A percentile compares a stretch with the other conserved stretches of the same genome.
Conservation (phyloP, 2,888 invertebrate species). For the Heliconius cydno region DNA sequence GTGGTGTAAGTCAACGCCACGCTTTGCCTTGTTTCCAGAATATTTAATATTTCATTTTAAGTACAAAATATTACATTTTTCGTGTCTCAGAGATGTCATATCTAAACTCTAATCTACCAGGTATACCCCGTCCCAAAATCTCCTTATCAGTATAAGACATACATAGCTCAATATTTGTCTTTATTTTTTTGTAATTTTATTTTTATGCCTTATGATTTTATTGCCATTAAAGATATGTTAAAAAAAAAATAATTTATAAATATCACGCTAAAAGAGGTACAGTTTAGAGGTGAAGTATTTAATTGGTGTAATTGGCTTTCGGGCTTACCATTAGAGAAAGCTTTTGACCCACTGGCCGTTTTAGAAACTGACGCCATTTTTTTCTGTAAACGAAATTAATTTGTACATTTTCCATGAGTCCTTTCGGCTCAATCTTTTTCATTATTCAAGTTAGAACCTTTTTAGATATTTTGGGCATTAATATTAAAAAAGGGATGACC, state of each 20-base stretch:
- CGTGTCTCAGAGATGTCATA: no score
- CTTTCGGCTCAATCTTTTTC: slow-evolving; percentile 66
- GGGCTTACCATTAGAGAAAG: slow-evolving; percentile 72
- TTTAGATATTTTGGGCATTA: slow-evolving; percentile 61
- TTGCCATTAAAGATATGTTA: background rate
- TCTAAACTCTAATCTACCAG: no score
- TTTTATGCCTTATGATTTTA: background rate
- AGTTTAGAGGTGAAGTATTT: slow-evolving; percentile 71
- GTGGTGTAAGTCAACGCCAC: no score
- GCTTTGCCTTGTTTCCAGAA: no score
- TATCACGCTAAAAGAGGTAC: slow-evolving; percentile 40
- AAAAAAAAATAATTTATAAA: slow-evolving; percentile 33
- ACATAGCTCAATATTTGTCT: background rate
- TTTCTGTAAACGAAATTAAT: slow-evolving; percentile 61
- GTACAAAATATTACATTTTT: no score
- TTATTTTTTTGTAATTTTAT: slow-evolving; percentile 1
- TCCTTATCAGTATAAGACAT: background rate
- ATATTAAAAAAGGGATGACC: slow-evolving; percentile 52
- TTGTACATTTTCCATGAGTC: slow-evolving; percentile 67
- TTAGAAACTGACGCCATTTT: slow-evolving; percentile 66
- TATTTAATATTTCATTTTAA: no score
- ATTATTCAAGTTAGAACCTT: slow-evolving; percentile 72
- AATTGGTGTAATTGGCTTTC: slow-evolving; percentile 80
- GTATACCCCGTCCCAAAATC: no score
- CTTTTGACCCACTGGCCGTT: slow-evolving; percentile 61